A percentile compares a stretch with the other conserved stretches of the same genome.
Conservation (phyloP, 2,797 vertebrate species). For the Amniataba percoides region DNA sequence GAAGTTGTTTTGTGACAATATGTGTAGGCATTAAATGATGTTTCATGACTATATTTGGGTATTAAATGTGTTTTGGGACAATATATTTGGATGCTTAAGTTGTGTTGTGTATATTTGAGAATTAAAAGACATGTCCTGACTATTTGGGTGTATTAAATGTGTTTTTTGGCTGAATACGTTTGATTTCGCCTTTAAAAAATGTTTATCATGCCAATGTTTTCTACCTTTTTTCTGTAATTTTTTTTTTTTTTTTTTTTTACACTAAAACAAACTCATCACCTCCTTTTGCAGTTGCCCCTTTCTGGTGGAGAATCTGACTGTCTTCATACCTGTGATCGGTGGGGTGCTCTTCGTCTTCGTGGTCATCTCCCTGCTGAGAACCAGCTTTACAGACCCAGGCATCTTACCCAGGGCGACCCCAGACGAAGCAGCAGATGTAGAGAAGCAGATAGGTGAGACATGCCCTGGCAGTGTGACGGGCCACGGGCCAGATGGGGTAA, state of each 20-base stretch:
- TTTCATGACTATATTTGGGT: no score
- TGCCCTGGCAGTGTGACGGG: background rate
- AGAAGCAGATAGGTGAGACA: conserved; percentile 92
- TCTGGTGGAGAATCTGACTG: conserved; percentile 90
- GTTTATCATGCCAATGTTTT: no score
- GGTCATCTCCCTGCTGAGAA: conserved; percentile 92
- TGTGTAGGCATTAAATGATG: no score
- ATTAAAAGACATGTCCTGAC: no score
- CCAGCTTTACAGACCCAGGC: conserved; percentile 96
- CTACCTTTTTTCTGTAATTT: no score
- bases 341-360: conserved; percentile 94
- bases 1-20: no score
- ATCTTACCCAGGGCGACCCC: conserved; percentile 95
- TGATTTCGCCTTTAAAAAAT: no score
- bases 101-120: no score
- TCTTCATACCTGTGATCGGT: conserved; percentile 93
- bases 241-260: background rate
- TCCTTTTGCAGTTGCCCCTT: conserved; percentile 90
- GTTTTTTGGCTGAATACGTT: no score
- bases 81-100: no score
- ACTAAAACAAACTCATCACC: background rate
- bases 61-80: no score
- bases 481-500: conserved; percentile 70
- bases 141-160: no score
- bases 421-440: conserved; percentile 94